Evolutionary conservation across 2,888 invertebrate genomes (phyloP).

Genomic region (Belgica antarctica): DNA sequence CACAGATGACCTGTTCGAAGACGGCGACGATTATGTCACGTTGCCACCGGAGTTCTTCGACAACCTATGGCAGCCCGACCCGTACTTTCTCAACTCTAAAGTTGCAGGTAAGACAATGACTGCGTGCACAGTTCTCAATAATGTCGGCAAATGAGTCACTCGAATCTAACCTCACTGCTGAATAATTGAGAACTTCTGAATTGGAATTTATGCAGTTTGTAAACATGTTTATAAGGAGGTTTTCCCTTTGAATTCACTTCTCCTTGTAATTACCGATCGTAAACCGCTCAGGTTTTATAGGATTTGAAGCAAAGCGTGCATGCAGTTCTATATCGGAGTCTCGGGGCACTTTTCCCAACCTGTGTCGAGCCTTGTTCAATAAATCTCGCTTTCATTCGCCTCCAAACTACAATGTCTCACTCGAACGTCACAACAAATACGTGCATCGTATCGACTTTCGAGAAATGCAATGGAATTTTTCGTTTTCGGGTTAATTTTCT

Average conservation of each 20-base stretch:
- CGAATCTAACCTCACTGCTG: too few relatives aligned
- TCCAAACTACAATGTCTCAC: neutral
- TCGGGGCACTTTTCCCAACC: too few relatives aligned
- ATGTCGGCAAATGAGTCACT: too few relatives aligned
- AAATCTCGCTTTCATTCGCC: neutral
- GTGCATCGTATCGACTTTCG: neutral
- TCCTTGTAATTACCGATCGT: too few relatives aligned
- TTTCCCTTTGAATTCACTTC: too few relatives aligned
- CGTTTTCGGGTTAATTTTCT: constrained; percentile 33
- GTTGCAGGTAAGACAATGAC: constrained; percentile 74
- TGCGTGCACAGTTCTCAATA: too few relatives aligned
- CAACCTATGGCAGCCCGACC: constrained; percentile 84
- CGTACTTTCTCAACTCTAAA: constrained; percentile 81
- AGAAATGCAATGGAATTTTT: neutral
- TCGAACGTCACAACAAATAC: neutral
- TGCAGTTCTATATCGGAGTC: too few relatives aligned
- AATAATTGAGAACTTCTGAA: neutral
- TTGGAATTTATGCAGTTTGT: neutral
- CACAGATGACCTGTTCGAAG: constrained; percentile 75
- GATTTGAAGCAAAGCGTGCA: too few relatives aligned
- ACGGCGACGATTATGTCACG: constrained; percentile 76
- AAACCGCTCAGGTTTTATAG: too few relatives aligned
- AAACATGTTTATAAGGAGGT: too few relatives aligned
- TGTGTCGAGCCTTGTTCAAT: too few relatives aligned
- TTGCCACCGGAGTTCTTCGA: constrained; percentile 77